Percentiles rank a stretch among this genome's conserved stretches.
Evolutionary conservation across 1,140 invertebrate species (phyloP).

Genomic region (Macrobrachium nipponense): DNA sequence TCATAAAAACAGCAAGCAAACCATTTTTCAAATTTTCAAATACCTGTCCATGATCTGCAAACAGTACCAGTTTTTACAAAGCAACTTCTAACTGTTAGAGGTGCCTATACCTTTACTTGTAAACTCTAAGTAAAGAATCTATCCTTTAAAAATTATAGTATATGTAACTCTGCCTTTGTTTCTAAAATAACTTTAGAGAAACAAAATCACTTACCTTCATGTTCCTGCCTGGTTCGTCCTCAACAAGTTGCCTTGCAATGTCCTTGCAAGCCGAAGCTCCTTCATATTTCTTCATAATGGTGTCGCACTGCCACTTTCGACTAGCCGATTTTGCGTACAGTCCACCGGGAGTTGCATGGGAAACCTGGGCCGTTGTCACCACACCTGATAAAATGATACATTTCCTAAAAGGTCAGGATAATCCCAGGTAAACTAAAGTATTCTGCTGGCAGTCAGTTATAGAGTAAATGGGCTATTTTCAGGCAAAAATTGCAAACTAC

Average conservation of each 20-base stretch:
- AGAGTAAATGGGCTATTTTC: no score
- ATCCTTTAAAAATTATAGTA: not conserved
- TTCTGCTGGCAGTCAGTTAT: not conserved
- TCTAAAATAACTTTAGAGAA: not conserved
- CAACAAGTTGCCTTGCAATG: constrained; percentile 64
- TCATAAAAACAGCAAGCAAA: no score
- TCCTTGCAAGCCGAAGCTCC: constrained; percentile 48
- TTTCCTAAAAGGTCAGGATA: no score
- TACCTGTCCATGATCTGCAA: no score
- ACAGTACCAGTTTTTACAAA: no score
- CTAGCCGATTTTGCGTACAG: constrained; percentile 81
- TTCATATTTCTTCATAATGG: not conserved
- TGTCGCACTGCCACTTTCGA: constrained; percentile 82
- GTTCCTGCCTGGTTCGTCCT: constrained; percentile 68
- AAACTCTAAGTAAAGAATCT: not conserved
- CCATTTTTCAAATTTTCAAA: no score
- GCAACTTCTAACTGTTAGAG: no score
- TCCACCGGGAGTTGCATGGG: constrained; percentile 89
- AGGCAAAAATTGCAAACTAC: no score
- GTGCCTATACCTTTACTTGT: not conserved
- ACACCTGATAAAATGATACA: constrained; percentile 74
- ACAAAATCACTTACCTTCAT: constrained; percentile 73
- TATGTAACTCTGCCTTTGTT: no score
- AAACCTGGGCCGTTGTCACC: constrained; percentile 90
- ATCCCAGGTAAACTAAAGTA: not conserved